These are phyloP conservation scores for Plutella xylostella DNA, from an alignment of 2,888 invertebrate species.

Conservation along the genomic window DNA sequence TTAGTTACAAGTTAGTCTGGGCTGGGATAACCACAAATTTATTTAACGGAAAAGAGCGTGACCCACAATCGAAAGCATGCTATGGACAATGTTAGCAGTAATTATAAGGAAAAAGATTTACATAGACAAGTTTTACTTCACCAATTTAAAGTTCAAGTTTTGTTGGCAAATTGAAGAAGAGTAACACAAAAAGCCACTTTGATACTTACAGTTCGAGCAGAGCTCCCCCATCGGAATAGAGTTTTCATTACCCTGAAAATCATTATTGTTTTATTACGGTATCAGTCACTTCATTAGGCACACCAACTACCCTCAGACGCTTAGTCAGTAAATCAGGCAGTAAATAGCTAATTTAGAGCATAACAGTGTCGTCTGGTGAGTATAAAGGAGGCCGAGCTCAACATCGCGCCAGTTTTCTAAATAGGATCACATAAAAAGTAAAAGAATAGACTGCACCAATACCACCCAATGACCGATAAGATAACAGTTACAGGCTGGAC, in stretches of 20 bases:
- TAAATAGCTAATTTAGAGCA: too few species aligned
- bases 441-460: not conserved
- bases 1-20: not conserved
- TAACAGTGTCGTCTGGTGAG: not conserved
- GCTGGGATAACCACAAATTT: too few species aligned
- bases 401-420: not conserved
- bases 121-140: too few species aligned
- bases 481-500: not conserved
- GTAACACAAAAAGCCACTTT: not conserved
- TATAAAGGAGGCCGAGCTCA: not conserved
- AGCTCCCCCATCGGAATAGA: conserved; percentile 97
- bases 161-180: not conserved
- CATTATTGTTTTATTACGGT: not conserved
- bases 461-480: not conserved
- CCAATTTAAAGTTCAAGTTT: not conserved
- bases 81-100: conserved; percentile 3
- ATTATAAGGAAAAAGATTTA: not conserved
- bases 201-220: conserved; percentile 94
- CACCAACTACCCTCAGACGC: too few species aligned
- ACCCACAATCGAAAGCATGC: not conserved
- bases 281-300: too few species aligned
- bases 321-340: too few species aligned
- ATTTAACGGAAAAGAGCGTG: too few species aligned
- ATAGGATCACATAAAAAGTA: not conserved
- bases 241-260: conserved; percentile 93